Evolutionary conservation across 2,888 invertebrate species (phyloP), one percentile per base, ranked within the genome.

Genomic region (Pandemis heparana): DNA sequence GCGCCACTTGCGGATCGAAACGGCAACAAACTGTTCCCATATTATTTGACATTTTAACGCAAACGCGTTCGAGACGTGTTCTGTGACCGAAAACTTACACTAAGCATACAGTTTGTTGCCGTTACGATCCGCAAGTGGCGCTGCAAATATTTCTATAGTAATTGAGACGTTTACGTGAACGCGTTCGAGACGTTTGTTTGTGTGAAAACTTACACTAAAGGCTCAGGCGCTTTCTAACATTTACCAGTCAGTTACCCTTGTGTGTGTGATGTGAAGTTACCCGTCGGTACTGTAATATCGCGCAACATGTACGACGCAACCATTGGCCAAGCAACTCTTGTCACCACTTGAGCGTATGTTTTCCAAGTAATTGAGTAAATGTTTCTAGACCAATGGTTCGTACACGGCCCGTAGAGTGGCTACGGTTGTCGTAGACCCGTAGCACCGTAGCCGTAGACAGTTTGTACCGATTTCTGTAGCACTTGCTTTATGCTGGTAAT

Each of bases 291-390:
- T 81, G 51, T 77, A 82, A 78, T 75, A 77, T 79, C 77, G 79
- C 81, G 77, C 80, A 83, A 82, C 82, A 84, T 81, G 82, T 85
- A 82, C 82, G 83, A 81, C 80, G 77, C 76, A 74, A 76, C 77
- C 83, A 80, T 73, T 85, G 85, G 82, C 82, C 84, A 84, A 84
- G 82, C 82, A 81, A 80, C 83, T 85, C 83, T 83, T 83, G 83
- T 85, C 86, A 84, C 88, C 87, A 83, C 87, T 89, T 91, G 90
- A 90, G 88, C 90, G 89, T 91, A 87, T 89, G 88, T 88, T 86
- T 90, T 90, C 89, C 87, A 85, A 89, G 87, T 91, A 91, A 92
- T 90, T 91, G 90, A 89, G 89, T 91, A 90, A 89, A 89, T 87
- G 87, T 90, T 92, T 92, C 91, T 88, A 82, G 83, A 76, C 83